phyloP scores from a whole-genome alignment of 2,113 vertebrate species.

The Poeciliopsis occidentalis region DNA sequence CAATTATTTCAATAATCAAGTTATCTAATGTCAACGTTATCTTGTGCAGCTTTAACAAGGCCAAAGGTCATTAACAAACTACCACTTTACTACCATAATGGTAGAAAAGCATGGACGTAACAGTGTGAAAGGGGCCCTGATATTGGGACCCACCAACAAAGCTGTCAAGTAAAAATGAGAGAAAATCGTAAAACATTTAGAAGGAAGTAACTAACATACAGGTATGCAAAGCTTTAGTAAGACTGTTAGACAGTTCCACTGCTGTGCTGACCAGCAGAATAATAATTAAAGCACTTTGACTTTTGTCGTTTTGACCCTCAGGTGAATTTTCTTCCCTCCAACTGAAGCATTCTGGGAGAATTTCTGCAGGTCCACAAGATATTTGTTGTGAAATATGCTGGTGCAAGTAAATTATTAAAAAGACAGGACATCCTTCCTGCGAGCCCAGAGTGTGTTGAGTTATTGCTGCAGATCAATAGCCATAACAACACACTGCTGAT shows the following conservation, averaged over 20 bases:
- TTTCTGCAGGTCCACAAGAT: slow-evolving; percentile 6
- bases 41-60: too few relatives aligned
- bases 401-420: slow-evolving; percentile 42
- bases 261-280: slow-evolving; percentile 2
- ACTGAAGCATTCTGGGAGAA: slow-evolving; percentile 21
- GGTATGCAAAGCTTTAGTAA: neutral
- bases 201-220: too few relatives aligned
- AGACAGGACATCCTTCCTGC: slow-evolving; percentile 17
- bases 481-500: slow-evolving; percentile 39
- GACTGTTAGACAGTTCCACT: slow-evolving; percentile 6
- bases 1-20: too few relatives aligned
- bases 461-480: slow-evolving; percentile 59
- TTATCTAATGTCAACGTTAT: too few relatives aligned
- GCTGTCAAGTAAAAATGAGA: too few relatives aligned
- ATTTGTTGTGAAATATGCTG: slow-evolving; percentile 28
- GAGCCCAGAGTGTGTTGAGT: slow-evolving; percentile 48
- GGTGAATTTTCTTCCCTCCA: slow-evolving; percentile 6
- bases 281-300: neutral
- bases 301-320: neutral
- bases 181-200: too few relatives aligned
- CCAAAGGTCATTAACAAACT: too few relatives aligned
- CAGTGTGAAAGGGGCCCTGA: too few relatives aligned
- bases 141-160: too few relatives aligned
- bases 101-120: too few relatives aligned
- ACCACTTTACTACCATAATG: too few relatives aligned